Percentiles rank a stretch among this genome's conserved stretches.
Conservation (phyloP, 2,113 vertebrate species). For the Engraulis encrasicolus region DNA sequence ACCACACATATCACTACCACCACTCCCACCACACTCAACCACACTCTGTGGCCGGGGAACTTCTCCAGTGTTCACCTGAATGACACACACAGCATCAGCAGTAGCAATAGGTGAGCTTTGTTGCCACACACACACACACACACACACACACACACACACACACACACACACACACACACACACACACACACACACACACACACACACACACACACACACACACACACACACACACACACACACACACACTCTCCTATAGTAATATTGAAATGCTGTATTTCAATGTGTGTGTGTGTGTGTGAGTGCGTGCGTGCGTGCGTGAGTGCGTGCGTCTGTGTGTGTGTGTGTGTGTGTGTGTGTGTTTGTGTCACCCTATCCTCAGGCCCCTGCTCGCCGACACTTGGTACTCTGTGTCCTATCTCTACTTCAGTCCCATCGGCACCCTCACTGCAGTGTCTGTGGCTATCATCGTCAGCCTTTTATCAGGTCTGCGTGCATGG, state of each 20-base stretch:
- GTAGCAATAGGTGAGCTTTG: background rate
- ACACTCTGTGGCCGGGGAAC: background rate
- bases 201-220: background rate
- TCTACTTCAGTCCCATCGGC: conserved; percentile 86
- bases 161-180: background rate
- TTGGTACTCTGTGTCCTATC: conserved; percentile 87
- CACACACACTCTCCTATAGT: no score
- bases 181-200: background rate
- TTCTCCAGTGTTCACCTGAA: background rate
- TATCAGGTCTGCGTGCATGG: conserved; percentile 73
- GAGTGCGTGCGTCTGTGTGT: background rate
- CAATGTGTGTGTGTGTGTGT: background rate
- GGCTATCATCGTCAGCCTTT: conserved; percentile 78
- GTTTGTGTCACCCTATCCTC: conserved; percentile 30
- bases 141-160: background rate
- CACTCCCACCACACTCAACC: no score
- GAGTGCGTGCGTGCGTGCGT: background rate
- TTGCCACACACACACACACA: background rate
- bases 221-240: background rate
- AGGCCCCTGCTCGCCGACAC: conserved; percentile 75
- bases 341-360: background rate
- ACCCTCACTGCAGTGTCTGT: conserved; percentile 75
- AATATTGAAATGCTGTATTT: background rate
- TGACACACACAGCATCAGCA: background rate
- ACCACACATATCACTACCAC: no score